Base-by-base conservation (phyloP, 1,140 invertebrate species). In the Eupristina koningsbergeri region DNA sequence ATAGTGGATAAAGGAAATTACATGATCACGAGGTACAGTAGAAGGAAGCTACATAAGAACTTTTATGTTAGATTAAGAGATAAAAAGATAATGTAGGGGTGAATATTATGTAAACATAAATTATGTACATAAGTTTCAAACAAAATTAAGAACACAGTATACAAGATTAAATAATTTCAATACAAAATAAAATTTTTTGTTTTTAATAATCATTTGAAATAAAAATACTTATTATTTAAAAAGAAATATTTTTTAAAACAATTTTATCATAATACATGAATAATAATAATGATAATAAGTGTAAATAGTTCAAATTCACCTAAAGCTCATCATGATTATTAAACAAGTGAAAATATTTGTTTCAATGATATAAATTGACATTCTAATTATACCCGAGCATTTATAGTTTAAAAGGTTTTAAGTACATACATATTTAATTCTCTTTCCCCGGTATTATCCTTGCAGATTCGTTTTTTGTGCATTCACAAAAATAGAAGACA, bases 61-160 rank as follows among this genome's bases (percentile, higher is more conserved):
- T 69, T 36, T 19, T 5, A 26, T 36, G 36, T 3, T 26, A 36
- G 22, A 69, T 7, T 39, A 36, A 69, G 34, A 31, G 34, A 69
- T 8, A 39, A 17, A 39, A 31, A 31, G 0, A 64, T 29, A 64
- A 11, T 64, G 34, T n/a, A n/a, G 29, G 29, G 29, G 58, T 61
- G 58, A 61, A 61, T 61, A n/a, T 61, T n/a, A n/a, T n/a, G n/a
- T n/a, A n/a, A 61, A 61, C n/a, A n/a, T 61, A 61, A 26, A 61
- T 61, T 61, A 61, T 29, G 58, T 22, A n/a, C 8, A 61, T 61
- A 61, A 61, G 29, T 61, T 61, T 3, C 8, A 61, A 11, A 11
- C 26, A 61, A 61, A 61, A 61, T 61, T 61, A 61, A 26, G 26
- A 61, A 22, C 29, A 61, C 58, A n/a, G 3, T 22, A n/a, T n/a